These are phyloP conservation scores for Bombycilla garrulus DNA, from an alignment of 2,113 vertebrate species.

Conservation along the genomic window DNA sequence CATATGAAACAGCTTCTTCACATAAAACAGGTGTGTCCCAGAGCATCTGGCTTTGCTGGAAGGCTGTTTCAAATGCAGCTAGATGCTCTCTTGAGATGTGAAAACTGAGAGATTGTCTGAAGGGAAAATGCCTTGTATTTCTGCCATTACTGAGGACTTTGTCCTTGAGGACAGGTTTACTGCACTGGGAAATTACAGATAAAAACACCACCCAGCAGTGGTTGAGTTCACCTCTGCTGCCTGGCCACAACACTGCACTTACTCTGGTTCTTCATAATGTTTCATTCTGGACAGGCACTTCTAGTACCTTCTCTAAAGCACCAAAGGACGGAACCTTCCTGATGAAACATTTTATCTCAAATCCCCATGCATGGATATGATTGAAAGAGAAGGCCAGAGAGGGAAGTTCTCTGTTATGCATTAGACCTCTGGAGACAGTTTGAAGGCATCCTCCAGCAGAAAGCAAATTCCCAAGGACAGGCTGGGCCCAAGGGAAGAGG, in stretches of 20 bases:
- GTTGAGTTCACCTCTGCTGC: not conserved
- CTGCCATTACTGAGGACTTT: not conserved
- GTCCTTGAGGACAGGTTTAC: not conserved
- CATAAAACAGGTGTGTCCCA: not conserved
- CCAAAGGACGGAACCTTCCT: not conserved
- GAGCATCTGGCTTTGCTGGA: not conserved
- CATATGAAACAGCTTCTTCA: not conserved
- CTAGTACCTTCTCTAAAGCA: not conserved
- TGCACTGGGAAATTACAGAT: not conserved
- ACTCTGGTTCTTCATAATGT: not conserved
- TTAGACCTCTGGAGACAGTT: not conserved
- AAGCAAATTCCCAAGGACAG: constrained; percentile 31
- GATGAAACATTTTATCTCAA: not conserved
- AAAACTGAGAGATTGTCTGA: not conserved
- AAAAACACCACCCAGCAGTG: fast-evolving
- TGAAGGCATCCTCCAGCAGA: not conserved
- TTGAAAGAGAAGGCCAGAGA: not conserved
- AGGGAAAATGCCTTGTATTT: not conserved
- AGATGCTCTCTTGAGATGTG: not conserved
- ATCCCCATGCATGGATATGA: not conserved
- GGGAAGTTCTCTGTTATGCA: not conserved
- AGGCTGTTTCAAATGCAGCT: not conserved
- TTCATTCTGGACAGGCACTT: not conserved
- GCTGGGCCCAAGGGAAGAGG: not conserved
- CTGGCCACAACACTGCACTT: not conserved